A percentile compares a stretch with the other conserved stretches of the same genome.
These are phyloP conservation scores for Megaceryle maxima DNA, from an alignment of 2,113 vertebrate genomes.

Conservation along the genomic window DNA sequence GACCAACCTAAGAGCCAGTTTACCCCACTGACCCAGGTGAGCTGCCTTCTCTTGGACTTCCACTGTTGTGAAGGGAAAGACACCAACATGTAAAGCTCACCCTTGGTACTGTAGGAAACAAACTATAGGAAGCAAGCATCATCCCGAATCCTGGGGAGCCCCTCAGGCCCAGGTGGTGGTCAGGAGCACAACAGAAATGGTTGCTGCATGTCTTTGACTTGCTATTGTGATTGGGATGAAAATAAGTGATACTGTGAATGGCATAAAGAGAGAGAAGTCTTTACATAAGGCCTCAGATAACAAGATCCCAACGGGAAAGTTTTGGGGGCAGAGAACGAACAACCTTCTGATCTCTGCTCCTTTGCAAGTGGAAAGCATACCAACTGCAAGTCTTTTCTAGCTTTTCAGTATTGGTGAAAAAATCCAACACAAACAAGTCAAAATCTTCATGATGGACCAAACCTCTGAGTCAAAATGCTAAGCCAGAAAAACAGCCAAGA, in stretches of 20 bases:
- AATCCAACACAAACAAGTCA: not conserved
- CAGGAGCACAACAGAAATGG: not conserved
- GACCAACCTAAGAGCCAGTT: not conserved
- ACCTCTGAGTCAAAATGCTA: not conserved
- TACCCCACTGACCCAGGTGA: rapidly evolving
- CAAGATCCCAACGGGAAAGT: not conserved
- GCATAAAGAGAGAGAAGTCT: not conserved
- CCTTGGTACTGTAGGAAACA: not conserved
- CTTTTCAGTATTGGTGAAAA: not conserved
- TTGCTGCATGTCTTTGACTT: rapidly evolving
- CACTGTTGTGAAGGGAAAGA: not conserved
- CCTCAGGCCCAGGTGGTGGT: not conserved
- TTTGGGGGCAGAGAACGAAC: not conserved
- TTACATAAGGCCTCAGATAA: not conserved
- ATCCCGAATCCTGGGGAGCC: not conserved
- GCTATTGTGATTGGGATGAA: not conserved
- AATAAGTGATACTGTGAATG: not conserved
- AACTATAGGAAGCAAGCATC: not conserved
- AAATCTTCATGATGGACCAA: not conserved
- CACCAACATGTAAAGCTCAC: not conserved
- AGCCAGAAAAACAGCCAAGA: not conserved
- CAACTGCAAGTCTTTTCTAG: not conserved
- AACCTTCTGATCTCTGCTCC: not conserved
- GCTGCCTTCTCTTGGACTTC: not conserved
- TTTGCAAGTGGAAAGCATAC: not conserved